Conservation (phyloP, 2,888 invertebrate genomes). For the Chrysolina americana region DNA sequence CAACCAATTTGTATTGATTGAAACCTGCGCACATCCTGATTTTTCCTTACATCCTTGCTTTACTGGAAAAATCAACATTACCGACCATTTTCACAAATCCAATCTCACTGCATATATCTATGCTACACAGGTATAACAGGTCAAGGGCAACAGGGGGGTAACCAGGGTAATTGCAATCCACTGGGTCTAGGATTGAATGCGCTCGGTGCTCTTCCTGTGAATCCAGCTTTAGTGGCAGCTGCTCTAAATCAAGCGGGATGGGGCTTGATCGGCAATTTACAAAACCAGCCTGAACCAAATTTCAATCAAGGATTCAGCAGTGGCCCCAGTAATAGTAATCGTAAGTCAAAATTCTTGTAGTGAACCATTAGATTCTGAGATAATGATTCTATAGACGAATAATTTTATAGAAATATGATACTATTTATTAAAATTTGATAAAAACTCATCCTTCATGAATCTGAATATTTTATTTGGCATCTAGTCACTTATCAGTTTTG, state of each 20-base stretch:
- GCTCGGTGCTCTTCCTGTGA: constrained; percentile 83
- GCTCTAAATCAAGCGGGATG: constrained; percentile 87
- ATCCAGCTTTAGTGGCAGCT: constrained; percentile 87
- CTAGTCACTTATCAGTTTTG: no score
- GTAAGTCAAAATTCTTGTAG: constrained; percentile 49
- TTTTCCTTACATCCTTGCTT: not conserved
- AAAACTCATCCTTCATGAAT: no score
- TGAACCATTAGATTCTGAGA: no score
- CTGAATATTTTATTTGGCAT: no score
- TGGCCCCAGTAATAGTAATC: constrained; percentile 63
- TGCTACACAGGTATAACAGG: constrained; percentile 69
- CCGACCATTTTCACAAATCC: not conserved
- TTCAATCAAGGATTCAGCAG: constrained; percentile 68
- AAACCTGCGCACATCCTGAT: not conserved
- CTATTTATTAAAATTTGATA: no score
- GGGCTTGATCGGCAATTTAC: constrained; percentile 81
- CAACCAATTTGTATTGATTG: no score
- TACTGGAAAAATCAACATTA: not conserved
- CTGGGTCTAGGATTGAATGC: constrained; percentile 75
- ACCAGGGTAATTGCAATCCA: constrained; percentile 70
- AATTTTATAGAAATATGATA: no score
- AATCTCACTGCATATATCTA: constrained; percentile 34
- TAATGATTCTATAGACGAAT: no score
- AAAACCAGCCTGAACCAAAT: constrained; percentile 74
- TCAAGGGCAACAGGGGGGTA: constrained; percentile 68